Evolutionary conservation across 2,888 invertebrate species (phyloP), one percentile per base, ranked within the genome.

Genomic region (Iphiclides podalirius): DNA sequence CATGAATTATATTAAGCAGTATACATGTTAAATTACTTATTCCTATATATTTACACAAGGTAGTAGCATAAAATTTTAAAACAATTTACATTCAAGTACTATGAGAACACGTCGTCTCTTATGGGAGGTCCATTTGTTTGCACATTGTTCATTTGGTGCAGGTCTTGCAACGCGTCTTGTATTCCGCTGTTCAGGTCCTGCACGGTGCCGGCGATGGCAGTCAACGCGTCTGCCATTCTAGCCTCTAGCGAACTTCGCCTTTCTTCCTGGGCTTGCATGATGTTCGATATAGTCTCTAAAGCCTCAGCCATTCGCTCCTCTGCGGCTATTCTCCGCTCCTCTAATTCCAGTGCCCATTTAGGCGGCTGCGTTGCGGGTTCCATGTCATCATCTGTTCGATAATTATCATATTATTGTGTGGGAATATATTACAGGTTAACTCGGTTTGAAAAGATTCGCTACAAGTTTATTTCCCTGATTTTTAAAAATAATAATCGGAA

Each of bases 291-390:
- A 3, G 81, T 69, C 47, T 78, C 76, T 13, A 86, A 45, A 0
- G 86, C 84, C 1, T 66, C 70, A 0, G 86, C 86, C 65, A 79
- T 78, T 12, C 84, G 67, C 54, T 86, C 86, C 41, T 85, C 78
- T 1, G 81, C 79, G 43, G 77, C 70, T 54, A 82, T 71, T 48
- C 82, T 70, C 0, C 85, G 68, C 48, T 85, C 80, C 63, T 86
- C 86, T 28, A 82, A 61, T 1, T 80, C 76, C 46, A 84, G 40
- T 0, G 79, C 84, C 86, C 86, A 85, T 60, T 72, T 75, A 1
- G 86, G 86, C 17, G 85, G 84, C 7, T 82, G 83, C 16, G 79
- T 70, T 1, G 57, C 47, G 36, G 61, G 47, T 13, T 61, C 49
- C 1, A 46, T 13, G 39, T 69, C 67, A 16, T 66, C 67, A 60